Conservation (phyloP, 2,888 invertebrate species). For the Drosophila paramelanica region DNA sequence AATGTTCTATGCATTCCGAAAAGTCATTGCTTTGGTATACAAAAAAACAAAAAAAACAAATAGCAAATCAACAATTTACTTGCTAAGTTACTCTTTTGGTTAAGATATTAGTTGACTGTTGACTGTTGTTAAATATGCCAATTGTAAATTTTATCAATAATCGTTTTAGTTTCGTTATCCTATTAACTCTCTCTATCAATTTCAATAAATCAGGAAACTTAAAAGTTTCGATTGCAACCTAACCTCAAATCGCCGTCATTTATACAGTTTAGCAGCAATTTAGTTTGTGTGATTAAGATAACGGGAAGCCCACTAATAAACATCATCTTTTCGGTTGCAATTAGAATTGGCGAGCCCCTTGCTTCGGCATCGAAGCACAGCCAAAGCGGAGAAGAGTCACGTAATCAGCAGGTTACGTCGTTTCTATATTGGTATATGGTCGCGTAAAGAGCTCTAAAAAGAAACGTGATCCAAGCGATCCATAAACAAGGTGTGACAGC, state of each 20-base stretch:
- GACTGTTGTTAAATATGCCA: not conserved
- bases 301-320: not conserved
- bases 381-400: conserved; percentile 5
- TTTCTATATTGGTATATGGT: conserved; percentile 35
- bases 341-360: conserved; percentile 15
- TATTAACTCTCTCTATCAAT: not conserved
- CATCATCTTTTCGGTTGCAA: not conserved
- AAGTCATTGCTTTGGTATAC: conserved; percentile 12
- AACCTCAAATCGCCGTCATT: conserved; percentile 5
- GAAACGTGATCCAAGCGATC: conserved; percentile 48
- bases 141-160: not conserved
- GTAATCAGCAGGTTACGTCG: conserved; percentile 39
- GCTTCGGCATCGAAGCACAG: too few species aligned
- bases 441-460: not conserved
- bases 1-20: conserved; percentile 24
- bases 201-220: not conserved
- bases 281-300: conserved; percentile 2
- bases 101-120: not conserved
- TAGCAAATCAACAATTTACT: conserved; percentile 9
- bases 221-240: not conserved
- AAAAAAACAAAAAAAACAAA: conserved; percentile 23
- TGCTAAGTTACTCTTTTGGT: not conserved
- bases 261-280: conserved; percentile 1
- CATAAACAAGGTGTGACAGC: conserved; percentile 51
- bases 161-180: not conserved